Percentiles rank a stretch among this genome's conserved stretches.
These are phyloP conservation scores for Propithecus deckenii DNA, from an alignment of 2,797 vertebrate genomes.

Conservation along the genomic window DNA sequence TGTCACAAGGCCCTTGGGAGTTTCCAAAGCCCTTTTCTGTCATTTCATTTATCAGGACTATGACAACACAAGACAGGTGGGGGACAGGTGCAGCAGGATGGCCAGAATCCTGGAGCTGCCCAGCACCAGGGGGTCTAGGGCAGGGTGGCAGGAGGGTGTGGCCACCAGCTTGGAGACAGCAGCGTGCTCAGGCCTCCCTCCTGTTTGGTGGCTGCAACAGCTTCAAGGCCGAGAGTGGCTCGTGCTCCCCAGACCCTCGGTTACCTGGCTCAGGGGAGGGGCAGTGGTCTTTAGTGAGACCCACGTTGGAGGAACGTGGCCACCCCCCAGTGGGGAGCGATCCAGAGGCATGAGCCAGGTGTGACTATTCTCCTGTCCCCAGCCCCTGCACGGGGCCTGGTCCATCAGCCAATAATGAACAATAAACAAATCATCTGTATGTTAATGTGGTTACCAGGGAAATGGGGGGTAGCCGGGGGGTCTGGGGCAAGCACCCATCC, in stretches of 20 bases:
- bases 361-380: not conserved
- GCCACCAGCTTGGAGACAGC: not conserved
- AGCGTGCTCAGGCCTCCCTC: not conserved
- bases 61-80: not conserved
- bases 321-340: not conserved
- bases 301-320: rapidly evolving
- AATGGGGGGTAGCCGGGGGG: not conserved
- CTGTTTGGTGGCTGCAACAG: not conserved
- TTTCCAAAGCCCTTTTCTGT: not conserved
- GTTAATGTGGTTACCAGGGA: not conserved
- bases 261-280: not conserved
- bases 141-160: not conserved
- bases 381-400: not conserved
- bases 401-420: not conserved
- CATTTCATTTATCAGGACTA: not conserved
- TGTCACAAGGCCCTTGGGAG: not conserved
- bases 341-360: not conserved
- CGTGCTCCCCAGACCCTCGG: not conserved
- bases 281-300: not conserved
- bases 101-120: not conserved
- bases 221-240: not conserved
- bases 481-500: not conserved
- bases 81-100: not conserved
- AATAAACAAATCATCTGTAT: not conserved
- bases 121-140: not conserved